Evolutionary conservation across 2,888 invertebrate species (phyloP), one percentile per base, ranked within the genome.

Genomic region (Nemoura dubitans): DNA sequence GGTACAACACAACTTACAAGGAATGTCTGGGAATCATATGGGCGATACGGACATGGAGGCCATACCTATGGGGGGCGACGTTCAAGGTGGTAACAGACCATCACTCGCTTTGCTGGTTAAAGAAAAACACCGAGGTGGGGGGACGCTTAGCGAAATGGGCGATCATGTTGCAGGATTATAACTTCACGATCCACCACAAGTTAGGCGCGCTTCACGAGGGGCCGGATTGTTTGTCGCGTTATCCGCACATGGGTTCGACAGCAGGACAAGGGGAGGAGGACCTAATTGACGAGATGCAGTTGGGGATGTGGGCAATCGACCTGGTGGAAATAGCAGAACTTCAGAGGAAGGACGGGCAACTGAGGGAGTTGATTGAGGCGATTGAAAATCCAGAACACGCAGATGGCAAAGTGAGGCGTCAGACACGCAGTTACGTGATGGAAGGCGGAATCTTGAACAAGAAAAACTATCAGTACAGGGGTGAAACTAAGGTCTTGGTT

Each of bases 71-170:
- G 26, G 76, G 14, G 21, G 2, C 26, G n/a, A 16, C 3, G 2
- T 84, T 84, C 16, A 43, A 76, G 29, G 59, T 84, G 42, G 26
- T 87, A 1, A 87, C 86, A 16, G 87, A 87, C 26, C 87, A 87
- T 82, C 85, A 86, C 21, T 36, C 85, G 7, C 83, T 87, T n/a
- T 87, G 85, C 26, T 85, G 81, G 81, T 42, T 87, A 21, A 6
- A 76, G 27, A 85, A 59, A 16, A 87, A 81, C 14, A 81, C 78
- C 21, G 59, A 85, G 3, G 29, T 59, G 0, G 30, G 30, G 10
- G 86, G 86, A 7, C 27, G 87, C 10, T 29, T 87, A 30, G 86
- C 86, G 6, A 30, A 87, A 16, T 87, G 86, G 87, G 36, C 42
- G 10, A 43, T 87, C 7, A 29, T 28, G n/a, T 21, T 86, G 30